These are phyloP conservation scores for Labrus mixtus DNA, from an alignment of 2,113 vertebrate species.

Conservation along the genomic window DNA sequence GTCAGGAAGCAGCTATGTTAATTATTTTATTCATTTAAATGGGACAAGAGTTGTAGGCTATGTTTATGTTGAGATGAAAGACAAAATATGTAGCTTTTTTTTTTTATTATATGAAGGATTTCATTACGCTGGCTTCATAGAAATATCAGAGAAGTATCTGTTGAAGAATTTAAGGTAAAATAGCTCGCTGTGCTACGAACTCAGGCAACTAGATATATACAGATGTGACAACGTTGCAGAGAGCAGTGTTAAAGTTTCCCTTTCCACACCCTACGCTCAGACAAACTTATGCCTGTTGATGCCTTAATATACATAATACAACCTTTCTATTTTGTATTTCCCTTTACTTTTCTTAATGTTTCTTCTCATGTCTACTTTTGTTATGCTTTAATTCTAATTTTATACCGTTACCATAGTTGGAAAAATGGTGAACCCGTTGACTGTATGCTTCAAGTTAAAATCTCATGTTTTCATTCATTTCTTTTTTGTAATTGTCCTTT, in stretches of 20 bases:
- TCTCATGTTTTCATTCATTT: constrained; percentile 30
- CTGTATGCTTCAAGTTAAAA: constrained; percentile 43
- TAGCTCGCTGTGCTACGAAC: constrained; percentile 28
- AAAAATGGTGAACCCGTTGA: constrained; percentile 54
- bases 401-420: constrained; percentile 15
- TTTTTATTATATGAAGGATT: constrained; percentile 48
- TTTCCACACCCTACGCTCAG: constrained; percentile 21
- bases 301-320: constrained; percentile 61
- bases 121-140: constrained; percentile 6
- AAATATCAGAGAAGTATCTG: constrained; percentile 23
- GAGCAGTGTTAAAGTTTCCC: neutral
- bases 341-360: neutral
- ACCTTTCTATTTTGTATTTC: constrained; percentile 19
- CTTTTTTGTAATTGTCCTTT: constrained; percentile 47
- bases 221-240: constrained; percentile 8
- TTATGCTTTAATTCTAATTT: constrained; percentile 42
- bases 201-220: constrained; percentile 39
- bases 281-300: constrained; percentile 42
- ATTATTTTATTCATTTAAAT: constrained; percentile 17
- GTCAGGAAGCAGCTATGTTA: constrained; percentile 42
- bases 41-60: constrained; percentile 12
- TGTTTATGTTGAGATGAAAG: constrained; percentile 14
- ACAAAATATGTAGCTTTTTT: constrained; percentile 2
- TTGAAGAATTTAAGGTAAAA: constrained; percentile 24
- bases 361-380: constrained; percentile 15